A percentile compares a stretch with the other conserved stretches of the same genome.
Evolutionary conservation across 92 coral and sea anemone genomes (phyloP).

Genomic region (Parazoanthus swiftii): DNA sequence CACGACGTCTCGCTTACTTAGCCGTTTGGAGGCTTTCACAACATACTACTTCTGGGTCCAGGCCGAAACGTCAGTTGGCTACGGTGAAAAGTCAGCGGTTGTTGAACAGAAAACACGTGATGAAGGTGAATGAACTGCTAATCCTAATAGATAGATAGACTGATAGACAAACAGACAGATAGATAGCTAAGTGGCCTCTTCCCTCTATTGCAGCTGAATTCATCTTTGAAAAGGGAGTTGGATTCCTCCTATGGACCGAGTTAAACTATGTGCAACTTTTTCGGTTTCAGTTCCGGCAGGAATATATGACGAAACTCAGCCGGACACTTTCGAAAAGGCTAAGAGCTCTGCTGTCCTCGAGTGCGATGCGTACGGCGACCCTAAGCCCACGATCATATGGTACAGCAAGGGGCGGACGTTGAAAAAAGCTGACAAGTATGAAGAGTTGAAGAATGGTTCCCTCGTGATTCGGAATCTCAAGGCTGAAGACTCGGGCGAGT

Average conservation of each 20-base stretch:
- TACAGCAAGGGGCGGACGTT: slow-evolving; percentile 74
- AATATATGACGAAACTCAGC: slow-evolving; percentile 62
- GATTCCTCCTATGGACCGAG: neutral
- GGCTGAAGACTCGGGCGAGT: slow-evolving; percentile 81
- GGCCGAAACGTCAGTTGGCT: slow-evolving; percentile 80
- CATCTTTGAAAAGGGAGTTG: neutral
- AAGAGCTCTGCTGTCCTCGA: slow-evolving; percentile 67
- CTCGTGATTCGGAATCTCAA: slow-evolving; percentile 65
- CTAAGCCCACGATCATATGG: slow-evolving; percentile 86
- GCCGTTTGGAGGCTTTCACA: slow-evolving; percentile 63
- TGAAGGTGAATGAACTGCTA: slow-evolving; percentile 51
- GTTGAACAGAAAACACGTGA: slow-evolving; percentile 66
- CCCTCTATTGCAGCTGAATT: too few relatives aligned
- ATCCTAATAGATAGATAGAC: neutral
- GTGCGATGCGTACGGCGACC: slow-evolving; percentile 87
- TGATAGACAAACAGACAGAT: too few relatives aligned
- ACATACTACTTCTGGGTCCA: slow-evolving; percentile 87
- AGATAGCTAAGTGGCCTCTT: too few relatives aligned
- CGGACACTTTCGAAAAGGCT: slow-evolving; percentile 67
- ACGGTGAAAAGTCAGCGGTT: slow-evolving; percentile 71
- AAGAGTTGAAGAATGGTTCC: slow-evolving; percentile 65
- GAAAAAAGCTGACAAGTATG: slow-evolving; percentile 60
- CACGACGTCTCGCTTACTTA: slow-evolving; percentile 57
- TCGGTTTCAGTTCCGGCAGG: slow-evolving; percentile 64
- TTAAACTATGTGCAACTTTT: neutral